These are phyloP conservation scores for Psococerastis gibbosa DNA, from an alignment of 2,888 invertebrate genomes.

Conservation along the genomic window DNA sequence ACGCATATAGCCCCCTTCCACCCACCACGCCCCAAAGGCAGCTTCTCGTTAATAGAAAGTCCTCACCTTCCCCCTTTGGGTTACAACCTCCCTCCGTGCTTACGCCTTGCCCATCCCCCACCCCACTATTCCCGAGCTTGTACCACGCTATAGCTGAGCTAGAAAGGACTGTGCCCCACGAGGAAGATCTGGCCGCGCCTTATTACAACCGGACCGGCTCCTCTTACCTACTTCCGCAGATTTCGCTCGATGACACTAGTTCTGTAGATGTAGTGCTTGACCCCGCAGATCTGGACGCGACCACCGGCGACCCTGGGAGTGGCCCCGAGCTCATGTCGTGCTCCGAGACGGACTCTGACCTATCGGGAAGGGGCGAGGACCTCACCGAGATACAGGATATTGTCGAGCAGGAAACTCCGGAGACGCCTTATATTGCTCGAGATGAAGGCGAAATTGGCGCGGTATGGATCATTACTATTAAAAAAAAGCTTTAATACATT, in stretches of 20 bases:
- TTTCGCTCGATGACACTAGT: background rate
- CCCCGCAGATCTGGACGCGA: slow-evolving; percentile 42
- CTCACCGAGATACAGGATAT: slow-evolving; percentile 25
- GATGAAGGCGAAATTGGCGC: slow-evolving; percentile 40
- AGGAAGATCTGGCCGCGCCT: background rate
- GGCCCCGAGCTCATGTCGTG: slow-evolving; percentile 20
- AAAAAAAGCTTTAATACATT: too few species aligned
- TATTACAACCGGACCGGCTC: background rate
- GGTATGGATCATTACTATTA: too few species aligned
- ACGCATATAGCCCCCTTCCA: background rate
- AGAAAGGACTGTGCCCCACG: slow-evolving; percentile 19
- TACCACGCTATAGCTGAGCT: slow-evolving; percentile 26
- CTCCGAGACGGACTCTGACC: slow-evolving; percentile 43
- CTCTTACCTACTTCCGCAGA: background rate
- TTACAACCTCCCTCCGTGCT: slow-evolving; percentile 15
- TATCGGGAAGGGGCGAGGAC: slow-evolving; percentile 34
- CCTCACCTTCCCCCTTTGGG: slow-evolving; percentile 12
- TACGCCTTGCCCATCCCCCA: slow-evolving; percentile 26
- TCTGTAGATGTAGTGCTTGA: slow-evolving; percentile 26
- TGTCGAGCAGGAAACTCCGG: slow-evolving; percentile 29
- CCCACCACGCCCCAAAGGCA: background rate
- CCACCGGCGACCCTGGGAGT: slow-evolving; percentile 31
- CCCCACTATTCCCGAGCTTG: slow-evolving; percentile 33
- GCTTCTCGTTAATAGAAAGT: background rate
- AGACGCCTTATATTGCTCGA: slow-evolving; percentile 38